A percentile compares a stretch with the other conserved stretches of the same genome.
Conservation (phyloP, 2,113 vertebrate genomes). For the Myiagra hebetior region DNA sequence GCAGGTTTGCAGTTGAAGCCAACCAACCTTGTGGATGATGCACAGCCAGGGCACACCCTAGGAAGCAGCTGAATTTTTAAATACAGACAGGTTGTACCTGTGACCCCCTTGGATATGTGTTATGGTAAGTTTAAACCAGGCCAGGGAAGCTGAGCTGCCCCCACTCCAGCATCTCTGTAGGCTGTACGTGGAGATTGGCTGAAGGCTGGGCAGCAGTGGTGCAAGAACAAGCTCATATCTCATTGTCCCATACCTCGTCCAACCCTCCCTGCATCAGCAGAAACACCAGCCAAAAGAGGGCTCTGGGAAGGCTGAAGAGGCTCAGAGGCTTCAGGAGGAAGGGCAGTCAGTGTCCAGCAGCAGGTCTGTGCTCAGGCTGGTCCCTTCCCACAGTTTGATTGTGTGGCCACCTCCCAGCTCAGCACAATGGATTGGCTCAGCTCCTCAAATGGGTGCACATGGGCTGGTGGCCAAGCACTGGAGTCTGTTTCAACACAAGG, state of each 20-base stretch:
- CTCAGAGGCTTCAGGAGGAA: not conserved
- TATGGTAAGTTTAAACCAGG: not conserved
- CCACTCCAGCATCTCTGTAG: too few species aligned
- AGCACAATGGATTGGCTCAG: not conserved
- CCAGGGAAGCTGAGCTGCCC: not conserved
- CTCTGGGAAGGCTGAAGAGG: not conserved
- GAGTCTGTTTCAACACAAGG: not conserved
- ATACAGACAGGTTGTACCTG: not conserved
- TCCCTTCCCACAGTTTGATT: not conserved
- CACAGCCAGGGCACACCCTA: not conserved
- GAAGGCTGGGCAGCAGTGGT: accelerated
- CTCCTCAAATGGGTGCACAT: not conserved
- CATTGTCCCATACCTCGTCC: accelerated
- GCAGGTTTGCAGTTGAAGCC: not conserved
- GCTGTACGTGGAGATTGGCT: not conserved
- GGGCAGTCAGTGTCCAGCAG: not conserved
- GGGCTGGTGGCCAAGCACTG: not conserved
- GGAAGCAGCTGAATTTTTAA: not conserved
- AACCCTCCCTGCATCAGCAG: not conserved
- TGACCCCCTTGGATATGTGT: not conserved
- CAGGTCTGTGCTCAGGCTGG: not conserved
- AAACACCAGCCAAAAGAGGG: not conserved
- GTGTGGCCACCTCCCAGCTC: not conserved
- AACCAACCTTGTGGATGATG: not conserved
- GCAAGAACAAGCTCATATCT: not conserved